A percentile compares a stretch with the other conserved stretches of the same genome.
Conservation (phyloP, 2,797 vertebrate species). For the Hirundo rustica region DNA sequence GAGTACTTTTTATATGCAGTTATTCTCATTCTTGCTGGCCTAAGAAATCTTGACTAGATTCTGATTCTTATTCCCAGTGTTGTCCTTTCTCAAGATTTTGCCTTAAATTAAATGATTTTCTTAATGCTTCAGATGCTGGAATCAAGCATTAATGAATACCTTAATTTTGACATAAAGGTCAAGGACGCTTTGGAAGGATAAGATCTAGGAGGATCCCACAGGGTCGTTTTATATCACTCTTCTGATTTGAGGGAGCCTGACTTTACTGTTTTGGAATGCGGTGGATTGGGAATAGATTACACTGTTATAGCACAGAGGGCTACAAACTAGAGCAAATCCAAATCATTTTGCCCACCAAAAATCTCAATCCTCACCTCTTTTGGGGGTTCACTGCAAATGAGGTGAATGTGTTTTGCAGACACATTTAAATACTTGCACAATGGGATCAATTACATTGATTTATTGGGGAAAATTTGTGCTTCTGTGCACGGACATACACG, state of each 20-base stretch:
- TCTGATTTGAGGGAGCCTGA: neutral
- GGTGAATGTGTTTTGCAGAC: neutral
- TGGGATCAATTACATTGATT: neutral
- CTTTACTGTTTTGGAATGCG: neutral
- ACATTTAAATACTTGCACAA: neutral
- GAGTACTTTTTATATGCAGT: neutral
- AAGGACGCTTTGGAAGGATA: neutral
- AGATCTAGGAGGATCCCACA: neutral
- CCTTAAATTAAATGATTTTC: neutral
- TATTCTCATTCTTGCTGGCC: neutral
- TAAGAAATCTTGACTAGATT: neutral
- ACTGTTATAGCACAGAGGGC: neutral
- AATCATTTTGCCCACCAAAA: neutral
- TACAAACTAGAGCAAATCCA: neutral
- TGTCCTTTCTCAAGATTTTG: neutral
- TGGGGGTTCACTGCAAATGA: neutral
- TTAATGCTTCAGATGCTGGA: neutral
- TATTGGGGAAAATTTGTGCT: neutral
- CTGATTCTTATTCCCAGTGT: neutral
- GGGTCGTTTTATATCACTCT: neutral
- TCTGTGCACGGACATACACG: neutral
- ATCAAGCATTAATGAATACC: neutral
- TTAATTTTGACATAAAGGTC: neutral
- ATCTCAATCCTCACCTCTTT: neutral
- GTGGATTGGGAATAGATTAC: neutral